These are phyloP conservation scores for Odontocolon sp. DNA, from an alignment of 2,888 invertebrate genomes.

Conservation along the genomic window DNA sequence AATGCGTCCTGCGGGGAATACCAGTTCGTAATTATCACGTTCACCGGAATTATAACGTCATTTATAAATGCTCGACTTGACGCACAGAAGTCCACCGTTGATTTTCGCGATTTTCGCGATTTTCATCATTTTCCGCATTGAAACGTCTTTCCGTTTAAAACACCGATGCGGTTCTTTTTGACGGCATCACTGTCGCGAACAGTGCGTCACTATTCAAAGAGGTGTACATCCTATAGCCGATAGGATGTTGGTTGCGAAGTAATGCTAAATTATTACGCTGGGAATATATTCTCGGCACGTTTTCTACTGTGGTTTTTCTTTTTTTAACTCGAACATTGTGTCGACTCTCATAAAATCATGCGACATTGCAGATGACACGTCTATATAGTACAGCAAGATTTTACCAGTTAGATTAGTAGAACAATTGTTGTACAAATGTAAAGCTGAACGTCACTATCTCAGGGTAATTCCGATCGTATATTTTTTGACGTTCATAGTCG, in stretches of 20 bases:
- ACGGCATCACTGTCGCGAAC: not conserved
- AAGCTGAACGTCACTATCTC: no score
- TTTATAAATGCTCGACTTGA: not conserved
- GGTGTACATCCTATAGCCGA: not conserved
- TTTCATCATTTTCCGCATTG: not conserved
- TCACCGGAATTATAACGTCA: not conserved
- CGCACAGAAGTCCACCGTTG: not conserved
- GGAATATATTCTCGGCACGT: not conserved
- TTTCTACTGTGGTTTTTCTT: constrained; percentile 23
- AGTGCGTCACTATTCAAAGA: constrained; percentile 9
- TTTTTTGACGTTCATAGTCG: no score
- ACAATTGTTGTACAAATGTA: not conserved
- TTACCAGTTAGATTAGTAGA: no score
- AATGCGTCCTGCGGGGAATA: constrained; percentile 1
- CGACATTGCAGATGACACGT: no score
- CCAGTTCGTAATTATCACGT: not conserved
- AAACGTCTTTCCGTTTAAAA: not conserved
- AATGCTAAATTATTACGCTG: constrained; percentile 16
- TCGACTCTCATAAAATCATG: not conserved
- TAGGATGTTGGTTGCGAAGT: not conserved
- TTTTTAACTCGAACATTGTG: constrained; percentile 23
- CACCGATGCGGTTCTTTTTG: constrained; percentile 5
- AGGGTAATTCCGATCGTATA: no score
- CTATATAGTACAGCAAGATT: no score
- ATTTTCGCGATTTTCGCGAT: not conserved